Conservation (phyloP, 2,113 vertebrate species). For the Osmerus eperlanus region DNA sequence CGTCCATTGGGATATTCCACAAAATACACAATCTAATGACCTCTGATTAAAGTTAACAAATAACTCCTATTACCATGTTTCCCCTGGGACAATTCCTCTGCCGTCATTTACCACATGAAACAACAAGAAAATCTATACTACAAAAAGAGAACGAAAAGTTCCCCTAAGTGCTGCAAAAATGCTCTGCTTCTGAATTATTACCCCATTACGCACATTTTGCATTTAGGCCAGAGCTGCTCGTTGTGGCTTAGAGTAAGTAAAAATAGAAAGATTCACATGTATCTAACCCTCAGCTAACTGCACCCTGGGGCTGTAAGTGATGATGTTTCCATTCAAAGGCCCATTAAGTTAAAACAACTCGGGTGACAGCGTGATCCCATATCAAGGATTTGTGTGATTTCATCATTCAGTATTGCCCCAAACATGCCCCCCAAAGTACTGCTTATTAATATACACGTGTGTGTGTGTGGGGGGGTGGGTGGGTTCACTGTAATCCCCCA, state of each 20-base stretch:
- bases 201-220: constrained; percentile 37
- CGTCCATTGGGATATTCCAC: neutral
- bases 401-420: constrained; percentile 12
- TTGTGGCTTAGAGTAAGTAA: constrained; percentile 16
- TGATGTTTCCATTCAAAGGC: constrained; percentile 37
- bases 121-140: neutral
- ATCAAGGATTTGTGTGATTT: constrained; percentile 10
- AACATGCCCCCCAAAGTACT: neutral
- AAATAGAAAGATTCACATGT: constrained; percentile 26
- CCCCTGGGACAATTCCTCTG: constrained; percentile 24
- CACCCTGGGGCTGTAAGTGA: constrained; percentile 40
- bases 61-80: constrained; percentile 37
- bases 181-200: constrained; percentile 41
- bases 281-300: constrained; percentile 24
- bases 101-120: constrained; percentile 3
- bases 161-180: neutral
- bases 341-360: constrained; percentile 42
- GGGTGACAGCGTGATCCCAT: constrained; percentile 36
- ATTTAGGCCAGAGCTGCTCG: constrained; percentile 26
- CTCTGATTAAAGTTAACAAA: constrained; percentile 22
- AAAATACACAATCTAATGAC: constrained; percentile 31
- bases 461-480: too few species aligned
- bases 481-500: too few species aligned
- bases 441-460: neutral
- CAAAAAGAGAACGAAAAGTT: neutral